Conservation (phyloP, 1,140 invertebrate genomes). For the Drosophila nebulosa region DNA sequence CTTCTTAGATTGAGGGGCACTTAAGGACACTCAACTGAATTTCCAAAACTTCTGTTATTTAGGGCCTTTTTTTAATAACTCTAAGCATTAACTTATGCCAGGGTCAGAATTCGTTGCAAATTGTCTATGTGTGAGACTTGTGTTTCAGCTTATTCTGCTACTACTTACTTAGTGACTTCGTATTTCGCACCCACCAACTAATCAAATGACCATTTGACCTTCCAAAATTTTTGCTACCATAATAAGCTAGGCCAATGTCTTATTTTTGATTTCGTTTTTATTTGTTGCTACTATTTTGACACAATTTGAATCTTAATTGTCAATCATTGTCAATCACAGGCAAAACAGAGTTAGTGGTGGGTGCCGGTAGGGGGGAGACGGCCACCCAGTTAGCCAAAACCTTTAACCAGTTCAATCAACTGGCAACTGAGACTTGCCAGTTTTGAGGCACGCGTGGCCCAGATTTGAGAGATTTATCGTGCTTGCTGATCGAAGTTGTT, state of each 20-base stretch:
- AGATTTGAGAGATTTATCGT: not conserved
- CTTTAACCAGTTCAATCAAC: constrained; percentile 6
- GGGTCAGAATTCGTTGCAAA: no score
- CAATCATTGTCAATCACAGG: constrained; percentile 48
- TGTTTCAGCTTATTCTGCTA: not conserved
- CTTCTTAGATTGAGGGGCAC: no score
- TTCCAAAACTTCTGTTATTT: no score
- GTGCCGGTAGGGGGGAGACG: not conserved
- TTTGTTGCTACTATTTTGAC: constrained; percentile 36
- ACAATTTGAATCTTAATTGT: constrained; percentile 45
- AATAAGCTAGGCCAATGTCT: constrained; percentile 50
- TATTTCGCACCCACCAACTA: constrained; percentile 23
- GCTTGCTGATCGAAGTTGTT: not conserved
- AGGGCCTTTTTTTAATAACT: no score
- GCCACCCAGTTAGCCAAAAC: constrained; percentile 33
- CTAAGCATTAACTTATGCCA: not conserved
- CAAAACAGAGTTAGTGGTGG: no score
- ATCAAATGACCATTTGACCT: constrained; percentile 19
- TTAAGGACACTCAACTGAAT: no score
- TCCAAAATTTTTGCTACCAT: constrained; percentile 21
- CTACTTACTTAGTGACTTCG: not conserved
- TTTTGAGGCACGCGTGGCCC: not conserved
- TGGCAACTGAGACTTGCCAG: not conserved
- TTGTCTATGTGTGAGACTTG: not conserved
- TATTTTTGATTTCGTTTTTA: constrained; percentile 22